Conservation (phyloP, 2,797 vertebrate genomes). For the Aulostomus chinensis region DNA sequence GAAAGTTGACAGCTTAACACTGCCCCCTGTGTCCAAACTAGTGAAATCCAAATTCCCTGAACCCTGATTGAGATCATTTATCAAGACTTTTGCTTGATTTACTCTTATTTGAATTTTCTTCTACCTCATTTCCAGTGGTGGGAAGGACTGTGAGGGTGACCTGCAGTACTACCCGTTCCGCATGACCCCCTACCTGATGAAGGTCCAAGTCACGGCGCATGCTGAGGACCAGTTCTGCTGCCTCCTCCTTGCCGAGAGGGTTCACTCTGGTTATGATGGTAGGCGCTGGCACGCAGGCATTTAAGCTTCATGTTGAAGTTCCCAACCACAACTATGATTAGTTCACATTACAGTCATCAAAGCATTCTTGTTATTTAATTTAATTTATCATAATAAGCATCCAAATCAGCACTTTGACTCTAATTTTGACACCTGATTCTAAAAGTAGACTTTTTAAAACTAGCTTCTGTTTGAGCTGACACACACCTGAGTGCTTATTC, state of each 20-base stretch:
- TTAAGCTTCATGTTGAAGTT: too few species aligned
- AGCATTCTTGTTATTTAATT: too few species aligned
- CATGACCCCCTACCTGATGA: slow-evolving; percentile 94
- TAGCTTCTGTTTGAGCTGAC: too few species aligned
- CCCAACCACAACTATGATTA: too few species aligned
- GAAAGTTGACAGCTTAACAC: slow-evolving; percentile 3
- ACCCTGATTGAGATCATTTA: neutral
- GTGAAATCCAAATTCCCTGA: neutral
- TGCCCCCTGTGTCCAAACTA: slow-evolving; percentile 31
- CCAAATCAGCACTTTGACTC: too few species aligned
- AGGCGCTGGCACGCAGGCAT: slow-evolving; percentile 27
- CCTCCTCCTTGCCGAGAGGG: slow-evolving; percentile 92
- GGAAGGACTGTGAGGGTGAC: slow-evolving; percentile 81
- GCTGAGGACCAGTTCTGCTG: slow-evolving; percentile 92
- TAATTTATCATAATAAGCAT: too few species aligned
- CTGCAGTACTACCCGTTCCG: slow-evolving; percentile 91
- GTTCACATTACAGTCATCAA: too few species aligned
- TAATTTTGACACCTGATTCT: too few species aligned
- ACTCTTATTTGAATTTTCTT: neutral
- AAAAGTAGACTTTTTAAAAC: too few species aligned
- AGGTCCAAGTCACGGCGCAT: slow-evolving; percentile 83
- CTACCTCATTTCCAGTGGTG: slow-evolving; percentile 72
- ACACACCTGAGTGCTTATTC: too few species aligned
- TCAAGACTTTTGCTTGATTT: neutral
- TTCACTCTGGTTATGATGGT: slow-evolving; percentile 98